Base-by-base conservation (phyloP, 2,113 vertebrate genomes). In the Nothoprocta pentlandii region DNA sequence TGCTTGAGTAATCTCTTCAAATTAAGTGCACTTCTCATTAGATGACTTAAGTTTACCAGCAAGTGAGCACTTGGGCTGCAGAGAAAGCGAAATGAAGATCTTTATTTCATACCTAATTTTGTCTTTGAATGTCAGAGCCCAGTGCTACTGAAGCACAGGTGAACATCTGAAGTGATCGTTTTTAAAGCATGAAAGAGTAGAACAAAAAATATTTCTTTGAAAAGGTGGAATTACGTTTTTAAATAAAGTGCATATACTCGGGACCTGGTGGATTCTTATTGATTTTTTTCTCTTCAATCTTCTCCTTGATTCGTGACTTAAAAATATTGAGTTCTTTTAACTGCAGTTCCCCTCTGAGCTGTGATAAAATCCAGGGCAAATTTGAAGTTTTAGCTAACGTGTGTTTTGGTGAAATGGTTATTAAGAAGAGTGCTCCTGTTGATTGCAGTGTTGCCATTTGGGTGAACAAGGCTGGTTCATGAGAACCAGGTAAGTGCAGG, bases 11-110 rank as follows among this genome's bases (percentile, higher is more conserved):
- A 93, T 94, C 92, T 94, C 95, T 95, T 96, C 90, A 94, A 96
- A 97, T 97, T 97, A 97, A 96, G 91, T 87, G 92, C 85, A 94
- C 96, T 97, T 96, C 81, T 92, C 39, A 64, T 92, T 93, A 95
- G 95, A 94, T 94, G 86, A 90, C 56, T 96, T 90, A 91, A 92
- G 95, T 91, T 96, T 96, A 96, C 89, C 86, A 96, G 76, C 73
- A 90, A 92, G 59, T 79, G 88, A 94, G 51, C 73, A 59, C 75
- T 87, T 90, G 77, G 80, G 74, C 85, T 91, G 54, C 63, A 82
- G 74, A 84, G 68, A 76, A 79, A 87, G 74, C 44, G 86, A 68
- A 54, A 78, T 70, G 74, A 68, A 88, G 81, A 73, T 87, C 84
- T 4, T 8, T 90, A 54, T 56, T 93, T 89, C 51, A 28, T 53